Conservation (phyloP, 2,113 vertebrate genomes). For the Dicerorhinus sumatrensis region DNA sequence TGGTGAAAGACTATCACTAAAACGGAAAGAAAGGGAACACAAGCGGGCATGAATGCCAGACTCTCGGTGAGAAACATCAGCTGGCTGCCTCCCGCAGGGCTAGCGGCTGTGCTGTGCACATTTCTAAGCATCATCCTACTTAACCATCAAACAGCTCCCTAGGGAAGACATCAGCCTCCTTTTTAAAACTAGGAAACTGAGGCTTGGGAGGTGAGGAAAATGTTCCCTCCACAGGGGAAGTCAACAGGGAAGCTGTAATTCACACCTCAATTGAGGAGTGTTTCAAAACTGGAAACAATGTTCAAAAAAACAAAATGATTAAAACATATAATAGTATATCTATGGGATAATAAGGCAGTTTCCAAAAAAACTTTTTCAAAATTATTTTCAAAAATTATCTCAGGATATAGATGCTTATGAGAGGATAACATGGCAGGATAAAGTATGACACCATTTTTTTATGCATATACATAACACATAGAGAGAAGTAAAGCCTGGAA, state of each 20-base stretch:
- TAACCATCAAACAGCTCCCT: background rate
- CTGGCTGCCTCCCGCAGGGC: background rate
- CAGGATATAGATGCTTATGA: background rate
- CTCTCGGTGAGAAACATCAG: background rate
- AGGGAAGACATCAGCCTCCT: background rate
- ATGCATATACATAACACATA: background rate
- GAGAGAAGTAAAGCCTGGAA: background rate
- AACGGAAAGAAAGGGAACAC: slow-evolving; percentile 36
- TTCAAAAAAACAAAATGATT: background rate
- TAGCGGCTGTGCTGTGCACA: background rate
- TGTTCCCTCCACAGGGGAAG: background rate
- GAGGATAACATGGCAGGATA: background rate
- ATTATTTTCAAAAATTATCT: background rate
- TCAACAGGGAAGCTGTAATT: background rate
- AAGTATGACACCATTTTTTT: background rate
- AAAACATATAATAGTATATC: background rate
- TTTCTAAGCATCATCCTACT: background rate
- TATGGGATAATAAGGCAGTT: background rate
- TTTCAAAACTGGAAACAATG: background rate
- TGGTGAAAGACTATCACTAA: slow-evolving; percentile 84
- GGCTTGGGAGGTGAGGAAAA: background rate
- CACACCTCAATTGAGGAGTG: background rate
- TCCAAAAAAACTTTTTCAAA: background rate
- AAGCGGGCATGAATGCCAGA: background rate
- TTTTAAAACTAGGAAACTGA: slow-evolving; percentile 3